Evolutionary conservation across 2,113 vertebrate species (phyloP).

Genomic region (Cyrtonyx montezumae): DNA sequence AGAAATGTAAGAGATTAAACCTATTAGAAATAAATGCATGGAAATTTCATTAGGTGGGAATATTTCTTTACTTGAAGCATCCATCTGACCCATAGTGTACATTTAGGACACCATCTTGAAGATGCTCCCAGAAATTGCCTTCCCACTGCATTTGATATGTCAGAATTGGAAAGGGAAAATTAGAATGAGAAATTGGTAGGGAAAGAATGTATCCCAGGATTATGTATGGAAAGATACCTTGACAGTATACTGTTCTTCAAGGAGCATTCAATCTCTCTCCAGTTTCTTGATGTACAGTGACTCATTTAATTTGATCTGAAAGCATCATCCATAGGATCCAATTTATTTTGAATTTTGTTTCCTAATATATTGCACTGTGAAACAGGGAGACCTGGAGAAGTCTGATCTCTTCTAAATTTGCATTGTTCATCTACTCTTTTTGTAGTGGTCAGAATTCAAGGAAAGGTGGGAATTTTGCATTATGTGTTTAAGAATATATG

Average conservation of each 20-base stretch:
- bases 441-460: neutral
- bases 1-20: neutral
- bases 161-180: neutral
- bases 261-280: neutral
- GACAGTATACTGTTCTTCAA: neutral
- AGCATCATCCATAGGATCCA: neutral
- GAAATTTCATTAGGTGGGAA: neutral
- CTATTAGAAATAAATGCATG: neutral
- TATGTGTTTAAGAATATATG: neutral
- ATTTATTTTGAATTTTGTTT: neutral
- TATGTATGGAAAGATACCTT: neutral
- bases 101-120: neutral
- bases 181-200: neutral
- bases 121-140: neutral
- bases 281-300: neutral
- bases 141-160: neutral
- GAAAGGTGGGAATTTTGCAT: neutral
- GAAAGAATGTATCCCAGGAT: neutral
- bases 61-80: neutral
- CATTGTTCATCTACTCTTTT: neutral
- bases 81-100: neutral
- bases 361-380: neutral
- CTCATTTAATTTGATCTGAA: neutral
- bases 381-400: neutral
- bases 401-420: neutral